Evolutionary conservation across 1,140 invertebrate genomes (phyloP).

Genomic region (Sycophila sp.): DNA sequence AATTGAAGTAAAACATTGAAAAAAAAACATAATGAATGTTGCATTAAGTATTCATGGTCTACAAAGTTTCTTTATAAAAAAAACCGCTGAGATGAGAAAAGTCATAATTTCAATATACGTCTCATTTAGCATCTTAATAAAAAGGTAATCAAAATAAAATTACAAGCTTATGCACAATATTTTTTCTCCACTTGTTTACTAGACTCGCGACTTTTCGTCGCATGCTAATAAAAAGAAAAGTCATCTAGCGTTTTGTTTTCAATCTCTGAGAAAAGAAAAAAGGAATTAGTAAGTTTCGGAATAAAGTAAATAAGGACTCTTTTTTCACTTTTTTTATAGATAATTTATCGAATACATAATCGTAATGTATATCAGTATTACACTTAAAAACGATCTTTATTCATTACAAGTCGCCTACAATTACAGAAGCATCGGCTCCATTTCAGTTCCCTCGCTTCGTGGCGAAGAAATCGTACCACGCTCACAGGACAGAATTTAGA

Average conservation of each 20-base stretch:
- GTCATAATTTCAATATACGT: too few species aligned
- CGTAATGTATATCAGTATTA: slow-evolving; percentile 46
- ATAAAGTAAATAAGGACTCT: neutral
- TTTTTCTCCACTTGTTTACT: too few species aligned
- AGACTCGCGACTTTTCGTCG: too few species aligned
- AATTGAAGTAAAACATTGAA: too few species aligned
- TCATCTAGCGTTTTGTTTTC: too few species aligned
- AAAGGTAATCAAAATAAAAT: neutral
- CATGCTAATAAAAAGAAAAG: too few species aligned
- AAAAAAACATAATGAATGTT: too few species aligned
- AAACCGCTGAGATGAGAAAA: too few species aligned
- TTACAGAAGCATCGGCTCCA: slow-evolving; percentile 48
- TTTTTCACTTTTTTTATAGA: slow-evolving; percentile 55
- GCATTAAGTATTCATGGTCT: too few species aligned
- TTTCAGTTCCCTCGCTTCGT: slow-evolving; percentile 11
- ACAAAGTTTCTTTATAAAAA: too few species aligned
- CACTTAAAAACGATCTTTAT: slow-evolving; percentile 36
- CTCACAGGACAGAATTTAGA: slow-evolving; percentile 5
- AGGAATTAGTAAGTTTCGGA: neutral
- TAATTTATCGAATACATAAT: slow-evolving; percentile 58
- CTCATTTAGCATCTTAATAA: too few species aligned
- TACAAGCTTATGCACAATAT: neutral
- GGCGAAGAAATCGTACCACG: slow-evolving; percentile 11
- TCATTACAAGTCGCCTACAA: slow-evolving; percentile 46
- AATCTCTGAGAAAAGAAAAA: too few species aligned